Conservation (phyloP, 2,113 vertebrate genomes). For the Podiceps cristatus region DNA sequence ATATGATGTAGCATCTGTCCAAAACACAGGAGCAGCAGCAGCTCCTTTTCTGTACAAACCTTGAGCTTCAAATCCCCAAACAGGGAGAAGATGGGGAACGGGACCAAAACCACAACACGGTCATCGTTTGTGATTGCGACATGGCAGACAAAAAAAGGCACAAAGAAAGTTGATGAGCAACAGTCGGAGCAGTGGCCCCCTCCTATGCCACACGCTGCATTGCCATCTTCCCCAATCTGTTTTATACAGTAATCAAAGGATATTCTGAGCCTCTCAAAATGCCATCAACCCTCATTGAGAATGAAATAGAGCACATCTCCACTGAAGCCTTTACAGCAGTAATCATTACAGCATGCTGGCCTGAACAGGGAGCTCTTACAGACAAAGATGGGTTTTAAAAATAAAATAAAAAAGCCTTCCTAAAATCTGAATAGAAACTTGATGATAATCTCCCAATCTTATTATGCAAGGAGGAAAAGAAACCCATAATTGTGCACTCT, state of each 20-base stretch:
- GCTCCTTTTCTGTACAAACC: neutral
- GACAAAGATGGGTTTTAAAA: constrained; percentile 71
- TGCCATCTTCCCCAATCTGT: constrained; percentile 52
- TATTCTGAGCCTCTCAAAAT: constrained; percentile 82
- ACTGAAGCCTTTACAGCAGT: constrained; percentile 69
- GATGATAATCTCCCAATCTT: constrained; percentile 81
- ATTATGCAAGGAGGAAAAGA: constrained; percentile 71
- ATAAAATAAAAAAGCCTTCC: constrained; percentile 68
- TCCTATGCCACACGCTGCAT: neutral
- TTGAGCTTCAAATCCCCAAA: constrained; percentile 1
- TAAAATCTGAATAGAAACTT: constrained; percentile 82
- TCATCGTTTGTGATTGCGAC: constrained; percentile 18
- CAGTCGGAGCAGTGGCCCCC: constrained; percentile 32
- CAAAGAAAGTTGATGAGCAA: constrained; percentile 76
- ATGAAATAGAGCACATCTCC: constrained; percentile 77
- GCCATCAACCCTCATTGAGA: constrained; percentile 82
- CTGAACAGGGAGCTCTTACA: constrained; percentile 70
- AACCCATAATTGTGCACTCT: constrained; percentile 68
- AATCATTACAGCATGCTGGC: constrained; percentile 72
- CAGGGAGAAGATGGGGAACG: neutral
- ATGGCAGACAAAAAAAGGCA: neutral
- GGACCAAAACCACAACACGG: constrained; percentile 14
- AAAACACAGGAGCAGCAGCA: neutral
- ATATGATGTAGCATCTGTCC: neutral
- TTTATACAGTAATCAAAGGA: constrained; percentile 80